Percentiles rank a stretch among this genome's conserved stretches.
Conservation (phyloP, 1,140 invertebrate species). For the Oryctes rhinoceros region DNA sequence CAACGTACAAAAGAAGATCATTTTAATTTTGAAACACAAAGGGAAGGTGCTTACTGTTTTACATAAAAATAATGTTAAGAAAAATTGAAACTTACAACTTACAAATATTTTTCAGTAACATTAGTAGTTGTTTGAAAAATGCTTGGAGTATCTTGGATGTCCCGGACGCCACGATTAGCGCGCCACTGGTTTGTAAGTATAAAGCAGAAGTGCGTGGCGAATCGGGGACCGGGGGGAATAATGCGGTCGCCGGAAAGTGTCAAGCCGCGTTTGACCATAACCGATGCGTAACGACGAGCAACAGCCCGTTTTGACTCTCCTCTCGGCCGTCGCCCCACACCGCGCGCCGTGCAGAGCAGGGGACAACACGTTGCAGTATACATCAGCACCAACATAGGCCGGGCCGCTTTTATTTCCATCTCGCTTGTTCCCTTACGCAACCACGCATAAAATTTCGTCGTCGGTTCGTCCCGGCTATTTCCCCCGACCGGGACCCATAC, state of each 20-base stretch:
- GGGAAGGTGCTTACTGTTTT: too few relatives aligned
- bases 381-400: not conserved
- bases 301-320: constrained; percentile 33
- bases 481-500: not conserved
- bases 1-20: too few relatives aligned
- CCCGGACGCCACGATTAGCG: too few relatives aligned
- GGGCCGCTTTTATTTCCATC: not conserved
- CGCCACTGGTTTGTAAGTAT: constrained; percentile 4
- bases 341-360: not conserved
- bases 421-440: constrained; percentile 15
- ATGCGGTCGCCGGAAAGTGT: constrained; percentile 34
- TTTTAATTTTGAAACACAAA: too few relatives aligned
- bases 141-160: too few relatives aligned
- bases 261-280: constrained; percentile 36
- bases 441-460: constrained; percentile 34
- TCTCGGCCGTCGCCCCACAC: not conserved
- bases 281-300: constrained; percentile 36
- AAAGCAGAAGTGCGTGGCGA: not conserved
- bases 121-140: too few relatives aligned
- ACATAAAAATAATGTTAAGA: too few relatives aligned
- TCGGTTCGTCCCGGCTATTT: not conserved
- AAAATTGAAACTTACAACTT: too few relatives aligned
- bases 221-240: constrained; percentile 3
- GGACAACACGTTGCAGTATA: not conserved
- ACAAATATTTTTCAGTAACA: too few relatives aligned